These are phyloP conservation scores for Schizothorax lantsangensis DNA, from an alignment of 2,797 vertebrate species.

Conservation along the genomic window DNA sequence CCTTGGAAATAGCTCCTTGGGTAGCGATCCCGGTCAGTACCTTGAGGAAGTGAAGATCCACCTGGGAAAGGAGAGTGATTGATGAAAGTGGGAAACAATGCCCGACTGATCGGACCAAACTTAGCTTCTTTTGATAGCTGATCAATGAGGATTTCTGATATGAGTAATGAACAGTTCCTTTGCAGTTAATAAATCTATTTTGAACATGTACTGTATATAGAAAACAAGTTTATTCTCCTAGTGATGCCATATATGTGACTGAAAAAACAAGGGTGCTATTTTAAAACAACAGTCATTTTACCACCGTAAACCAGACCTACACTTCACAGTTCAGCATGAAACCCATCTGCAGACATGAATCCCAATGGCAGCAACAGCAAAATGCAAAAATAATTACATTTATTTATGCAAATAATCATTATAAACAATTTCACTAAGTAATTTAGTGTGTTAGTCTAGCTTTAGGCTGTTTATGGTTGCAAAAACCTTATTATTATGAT, in stretches of 20 bases:
- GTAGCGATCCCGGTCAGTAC: constrained; percentile 94
- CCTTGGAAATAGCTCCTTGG: constrained; percentile 94
- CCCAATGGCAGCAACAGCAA: not conserved
- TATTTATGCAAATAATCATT: not conserved
- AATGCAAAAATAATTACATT: not conserved
- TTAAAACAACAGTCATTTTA: not conserved
- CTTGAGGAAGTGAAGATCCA: constrained; percentile 82
- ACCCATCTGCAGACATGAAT: not conserved
- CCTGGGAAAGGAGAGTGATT: constrained; percentile 48
- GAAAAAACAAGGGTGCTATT: not conserved
- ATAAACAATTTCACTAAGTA: not conserved
- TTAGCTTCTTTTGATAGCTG: constrained; percentile 50
- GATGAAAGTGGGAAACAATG: not conserved
- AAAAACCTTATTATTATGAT: too few relatives aligned
- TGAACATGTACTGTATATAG: not conserved
- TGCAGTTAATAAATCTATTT: constrained; percentile 35
- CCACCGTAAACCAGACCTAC: not conserved
- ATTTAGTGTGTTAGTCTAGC: not conserved
- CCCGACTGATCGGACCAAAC: not conserved
- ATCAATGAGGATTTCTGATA: constrained; percentile 36
- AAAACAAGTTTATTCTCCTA: not conserved
- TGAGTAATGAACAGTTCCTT: constrained; percentile 34
- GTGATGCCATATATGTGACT: not conserved
- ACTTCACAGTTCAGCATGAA: not conserved
- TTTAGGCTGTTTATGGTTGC: not conserved